Evolutionary conservation across 2,797 vertebrate species (phyloP).

Genomic region (Crypturellus tataupa): DNA sequence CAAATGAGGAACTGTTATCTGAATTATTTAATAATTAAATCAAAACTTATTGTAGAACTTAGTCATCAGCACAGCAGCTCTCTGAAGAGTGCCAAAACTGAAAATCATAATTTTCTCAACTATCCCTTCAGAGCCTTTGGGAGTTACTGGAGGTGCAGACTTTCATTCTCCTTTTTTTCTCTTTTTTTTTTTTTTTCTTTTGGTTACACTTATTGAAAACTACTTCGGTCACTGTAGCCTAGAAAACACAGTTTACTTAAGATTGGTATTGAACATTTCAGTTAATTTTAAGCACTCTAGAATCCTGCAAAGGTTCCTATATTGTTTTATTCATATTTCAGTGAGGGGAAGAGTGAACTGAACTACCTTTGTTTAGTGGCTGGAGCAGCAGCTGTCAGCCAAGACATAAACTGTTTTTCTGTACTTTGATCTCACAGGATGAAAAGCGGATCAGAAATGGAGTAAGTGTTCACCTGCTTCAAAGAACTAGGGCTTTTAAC

Average conservation of each 20-base stretch:
- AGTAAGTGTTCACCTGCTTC: neutral
- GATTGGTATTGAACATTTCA: neutral
- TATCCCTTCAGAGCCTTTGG: neutral
- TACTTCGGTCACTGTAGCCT: neutral
- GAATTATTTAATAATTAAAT: slow-evolving; percentile 47
- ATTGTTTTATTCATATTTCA: neutral
- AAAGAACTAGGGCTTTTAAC: neutral
- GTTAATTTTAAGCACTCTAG: neutral
- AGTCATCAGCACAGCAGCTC: neutral
- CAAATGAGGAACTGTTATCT: neutral
- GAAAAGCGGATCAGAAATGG: neutral
- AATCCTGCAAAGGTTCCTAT: neutral
- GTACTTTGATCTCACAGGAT: neutral
- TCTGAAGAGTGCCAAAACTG: neutral
- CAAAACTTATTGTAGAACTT: slow-evolving; percentile 29
- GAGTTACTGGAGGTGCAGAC: neutral
- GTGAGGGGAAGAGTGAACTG: neutral
- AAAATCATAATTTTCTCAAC: neutral
- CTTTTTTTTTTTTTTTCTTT: neutral
- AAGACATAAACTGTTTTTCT: neutral
- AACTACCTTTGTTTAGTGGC: neutral
- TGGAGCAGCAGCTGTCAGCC: neutral
- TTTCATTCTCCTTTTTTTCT: neutral
- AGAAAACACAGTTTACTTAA: neutral
- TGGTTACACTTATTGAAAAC: neutral